Conservation (phyloP, 1,140 invertebrate genomes). For the Ceratina australensis region DNA sequence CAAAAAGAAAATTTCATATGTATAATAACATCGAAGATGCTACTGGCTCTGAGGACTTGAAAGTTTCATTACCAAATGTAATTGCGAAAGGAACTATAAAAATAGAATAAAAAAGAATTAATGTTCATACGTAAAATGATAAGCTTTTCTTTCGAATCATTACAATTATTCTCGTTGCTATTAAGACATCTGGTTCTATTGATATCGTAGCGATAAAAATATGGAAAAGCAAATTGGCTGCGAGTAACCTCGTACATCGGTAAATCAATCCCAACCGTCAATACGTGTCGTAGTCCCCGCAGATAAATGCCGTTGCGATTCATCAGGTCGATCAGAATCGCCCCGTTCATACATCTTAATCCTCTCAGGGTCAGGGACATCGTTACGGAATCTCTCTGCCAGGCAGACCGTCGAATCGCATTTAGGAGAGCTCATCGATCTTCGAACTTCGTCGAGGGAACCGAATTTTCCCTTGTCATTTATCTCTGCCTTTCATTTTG, state of each 20-base stretch:
- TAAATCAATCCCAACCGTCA: slow-evolving; percentile 57
- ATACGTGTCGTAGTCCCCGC: slow-evolving; percentile 34
- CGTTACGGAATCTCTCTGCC: slow-evolving; percentile 15
- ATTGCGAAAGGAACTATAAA: too few relatives aligned
- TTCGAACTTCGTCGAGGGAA: too few relatives aligned
- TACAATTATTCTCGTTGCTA: too few relatives aligned
- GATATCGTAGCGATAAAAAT: slow-evolving; percentile 1
- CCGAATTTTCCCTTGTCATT: neutral
- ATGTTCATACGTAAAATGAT: too few relatives aligned
- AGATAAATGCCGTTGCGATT: neutral
- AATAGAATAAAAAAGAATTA: too few relatives aligned
- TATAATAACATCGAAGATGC: too few relatives aligned
- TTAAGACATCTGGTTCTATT: too few relatives aligned
- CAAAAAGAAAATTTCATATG: too few relatives aligned
- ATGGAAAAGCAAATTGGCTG: slow-evolving; percentile 41
- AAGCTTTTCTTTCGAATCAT: too few relatives aligned
- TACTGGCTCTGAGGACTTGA: too few relatives aligned
- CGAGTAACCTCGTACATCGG: slow-evolving; percentile 48
- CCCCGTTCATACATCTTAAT: neutral
- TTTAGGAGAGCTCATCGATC: too few relatives aligned
- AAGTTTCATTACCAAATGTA: too few relatives aligned
- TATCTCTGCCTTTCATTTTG: neutral
- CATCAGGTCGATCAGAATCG: neutral
- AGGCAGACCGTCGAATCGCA: neutral
- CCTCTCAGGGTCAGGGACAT: slow-evolving; percentile 29